Evolutionary conservation across 2,888 invertebrate genomes (phyloP).

Genomic region (Apotomis betuletana): DNA sequence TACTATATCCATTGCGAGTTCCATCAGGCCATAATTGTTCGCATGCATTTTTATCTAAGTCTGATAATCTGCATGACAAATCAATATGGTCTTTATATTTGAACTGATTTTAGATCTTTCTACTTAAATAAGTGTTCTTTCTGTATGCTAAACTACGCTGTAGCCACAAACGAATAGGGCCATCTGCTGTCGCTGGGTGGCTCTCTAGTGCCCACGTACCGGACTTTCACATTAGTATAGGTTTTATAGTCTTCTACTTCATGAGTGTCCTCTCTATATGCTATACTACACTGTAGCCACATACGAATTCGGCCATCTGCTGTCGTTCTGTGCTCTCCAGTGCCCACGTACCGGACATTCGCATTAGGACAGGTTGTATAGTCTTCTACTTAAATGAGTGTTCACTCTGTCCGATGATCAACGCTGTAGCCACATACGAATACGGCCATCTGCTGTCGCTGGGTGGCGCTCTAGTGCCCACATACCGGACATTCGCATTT

Average conservation of each 20-base stretch:
- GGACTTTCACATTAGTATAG: constrained; percentile 12
- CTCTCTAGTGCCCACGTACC: constrained; percentile 13
- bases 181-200: neutral
- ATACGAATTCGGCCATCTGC: neutral
- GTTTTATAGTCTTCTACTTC: constrained; percentile 6
- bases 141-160: neutral
- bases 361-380: neutral
- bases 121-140: constrained; percentile 1
- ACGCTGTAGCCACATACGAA: neutral
- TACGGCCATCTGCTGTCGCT: constrained; percentile 4
- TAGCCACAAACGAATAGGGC: neutral
- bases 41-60: too few species aligned
- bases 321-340: neutral
- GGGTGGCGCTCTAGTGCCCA: constrained; percentile 1
- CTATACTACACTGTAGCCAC: neutral
- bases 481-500: constrained; percentile 16
- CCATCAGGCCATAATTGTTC: too few species aligned
- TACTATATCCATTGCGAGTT: too few species aligned
- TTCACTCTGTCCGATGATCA: constrained; percentile 7
- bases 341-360: constrained; percentile 15
- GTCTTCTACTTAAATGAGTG: neutral
- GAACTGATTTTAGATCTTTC: too few species aligned
- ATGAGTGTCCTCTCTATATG: neutral
- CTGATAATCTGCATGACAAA: too few species aligned
- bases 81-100: too few species aligned